Evolutionary conservation across 2,797 vertebrate genomes (phyloP), one percentile per base, ranked within the genome.

Genomic region (Cuniculus paca): DNA sequence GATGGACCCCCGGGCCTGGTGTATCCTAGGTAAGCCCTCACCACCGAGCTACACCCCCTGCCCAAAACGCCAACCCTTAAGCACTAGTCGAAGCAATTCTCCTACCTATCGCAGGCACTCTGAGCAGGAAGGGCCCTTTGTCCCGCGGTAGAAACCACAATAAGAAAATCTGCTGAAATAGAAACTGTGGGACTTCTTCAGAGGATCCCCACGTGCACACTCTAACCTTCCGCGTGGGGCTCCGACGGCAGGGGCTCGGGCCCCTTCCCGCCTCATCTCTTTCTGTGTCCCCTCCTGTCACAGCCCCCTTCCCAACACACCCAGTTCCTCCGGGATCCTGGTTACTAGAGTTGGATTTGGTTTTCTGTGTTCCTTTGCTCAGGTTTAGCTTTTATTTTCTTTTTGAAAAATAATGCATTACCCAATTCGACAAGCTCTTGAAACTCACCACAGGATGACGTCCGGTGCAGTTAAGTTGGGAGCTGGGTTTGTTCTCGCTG

Each of bases 191-290:
- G 14, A 45, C 45, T 87, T 77, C 72, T 79, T 85, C 63, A 68
- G 65, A 82, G 58, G 36, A 31, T 58, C 85, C 60, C n/a, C 16
- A 7, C 1, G 8, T 3, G 34, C 19, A 26, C 2, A 0, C 13
- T 31, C 39, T 16, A 31, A 70, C 77, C 22, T 28, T 13, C 61
- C 74, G 17, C 7, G 50, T 10, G 8, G 1, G 1, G 8, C 0
- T 6, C 77, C 13, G 3, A 12, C 13, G 16, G 11, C 2, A n/a
- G 48, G 2, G 14, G 48, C 14, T 10, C 0, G 5, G 9, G 36
- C 28, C 79, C 13, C 0, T 10, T 42, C 48, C 78, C 48, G 75
- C 36, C 42, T 11, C 24, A 36, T 8, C 4, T 8, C 81, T 91
- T 65, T 56, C 39, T 26, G 0, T 39, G 17, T 68, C 1, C 0